phyloP scores from a whole-genome alignment of 1,140 invertebrate genomes.

The Tribolium madens region DNA sequence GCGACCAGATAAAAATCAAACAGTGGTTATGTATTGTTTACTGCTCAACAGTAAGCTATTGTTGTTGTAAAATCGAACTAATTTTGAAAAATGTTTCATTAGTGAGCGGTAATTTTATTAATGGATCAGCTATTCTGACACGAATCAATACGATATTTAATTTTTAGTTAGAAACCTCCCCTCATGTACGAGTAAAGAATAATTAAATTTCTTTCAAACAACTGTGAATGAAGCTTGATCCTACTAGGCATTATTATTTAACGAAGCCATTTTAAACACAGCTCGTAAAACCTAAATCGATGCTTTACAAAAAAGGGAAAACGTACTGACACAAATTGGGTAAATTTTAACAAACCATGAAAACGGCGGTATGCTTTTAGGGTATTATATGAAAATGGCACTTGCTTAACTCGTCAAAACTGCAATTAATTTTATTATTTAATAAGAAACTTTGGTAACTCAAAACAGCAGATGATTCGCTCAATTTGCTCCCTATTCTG shows the following conservation, averaged over 20 bases:
- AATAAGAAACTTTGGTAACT: slow-evolving; percentile 25
- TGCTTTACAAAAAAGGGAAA: background rate
- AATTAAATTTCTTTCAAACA: too few relatives aligned
- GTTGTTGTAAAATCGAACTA: too few relatives aligned
- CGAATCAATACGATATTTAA: too few relatives aligned
- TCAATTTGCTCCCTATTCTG: slow-evolving; percentile 16
- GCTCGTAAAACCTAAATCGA: background rate
- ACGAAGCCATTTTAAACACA: background rate
- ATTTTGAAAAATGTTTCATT: too few relatives aligned
- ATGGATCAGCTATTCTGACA: too few relatives aligned
- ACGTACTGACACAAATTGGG: background rate
- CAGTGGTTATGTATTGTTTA: background rate
- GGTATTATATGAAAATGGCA: slow-evolving; percentile 8
- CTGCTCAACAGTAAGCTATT: background rate
- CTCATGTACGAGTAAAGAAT: too few relatives aligned
- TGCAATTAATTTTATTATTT: slow-evolving; percentile 34
- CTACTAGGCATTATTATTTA: too few relatives aligned
- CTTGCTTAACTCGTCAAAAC: slow-evolving; percentile 15
- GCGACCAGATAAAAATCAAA: background rate
- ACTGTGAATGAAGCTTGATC: too few relatives aligned
- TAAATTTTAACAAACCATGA: background rate
- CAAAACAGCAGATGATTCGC: slow-evolving; percentile 30
- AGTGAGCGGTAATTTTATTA: too few relatives aligned
- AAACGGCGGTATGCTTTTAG: slow-evolving; percentile 2
- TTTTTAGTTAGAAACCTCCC: too few relatives aligned